Percentiles rank a stretch among this genome's conserved stretches.
Evolutionary conservation across 2,797 vertebrate genomes (phyloP).

Genomic region (Benthosema pterotum): DNA sequence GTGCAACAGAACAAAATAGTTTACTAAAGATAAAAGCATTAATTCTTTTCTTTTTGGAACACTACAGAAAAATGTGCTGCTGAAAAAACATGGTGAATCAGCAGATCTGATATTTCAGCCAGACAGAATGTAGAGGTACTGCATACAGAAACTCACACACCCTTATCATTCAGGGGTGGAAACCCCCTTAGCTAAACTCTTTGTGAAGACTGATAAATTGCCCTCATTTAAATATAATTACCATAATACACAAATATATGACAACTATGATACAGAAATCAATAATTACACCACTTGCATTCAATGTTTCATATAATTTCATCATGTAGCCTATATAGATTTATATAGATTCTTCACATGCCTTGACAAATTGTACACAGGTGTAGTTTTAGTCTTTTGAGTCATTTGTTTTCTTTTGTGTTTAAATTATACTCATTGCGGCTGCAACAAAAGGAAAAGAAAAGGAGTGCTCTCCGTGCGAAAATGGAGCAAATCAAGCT

Average conservation of each 20-base stretch:
- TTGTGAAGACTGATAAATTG: conserved; percentile 51
- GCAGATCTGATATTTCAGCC: conserved; percentile 52
- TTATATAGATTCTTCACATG: conserved; percentile 76
- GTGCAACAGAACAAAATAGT: conserved; percentile 56
- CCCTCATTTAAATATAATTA: conserved; percentile 62
- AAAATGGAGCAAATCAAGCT: conserved; percentile 31
- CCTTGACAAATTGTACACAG: conserved; percentile 67
- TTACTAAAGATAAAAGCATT: conserved; percentile 37
- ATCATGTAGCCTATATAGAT: conserved; percentile 70
- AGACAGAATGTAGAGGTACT: conserved; percentile 63
- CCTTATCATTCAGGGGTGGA: conserved; percentile 38
- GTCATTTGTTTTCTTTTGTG: conserved; percentile 49
- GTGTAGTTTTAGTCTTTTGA: conserved; percentile 49
- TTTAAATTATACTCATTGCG: conserved; percentile 29
- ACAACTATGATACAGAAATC: conserved; percentile 77
- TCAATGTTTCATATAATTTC: conserved; percentile 68
- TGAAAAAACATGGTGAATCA: conserved; percentile 22
- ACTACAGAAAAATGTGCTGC: conserved; percentile 56
- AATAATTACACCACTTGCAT: conserved; percentile 77
- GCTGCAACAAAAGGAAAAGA: conserved; percentile 8
- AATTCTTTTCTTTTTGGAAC: conserved; percentile 27
- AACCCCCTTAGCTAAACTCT: conserved; percentile 30
- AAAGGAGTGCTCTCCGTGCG: conserved; percentile 8
- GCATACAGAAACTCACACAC: conserved; percentile 57
- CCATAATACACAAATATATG: conserved; percentile 70